Percentiles rank a stretch among this genome's conserved stretches.
Conservation (phyloP, 2,888 invertebrate genomes). For the Cephus pygmeus region DNA sequence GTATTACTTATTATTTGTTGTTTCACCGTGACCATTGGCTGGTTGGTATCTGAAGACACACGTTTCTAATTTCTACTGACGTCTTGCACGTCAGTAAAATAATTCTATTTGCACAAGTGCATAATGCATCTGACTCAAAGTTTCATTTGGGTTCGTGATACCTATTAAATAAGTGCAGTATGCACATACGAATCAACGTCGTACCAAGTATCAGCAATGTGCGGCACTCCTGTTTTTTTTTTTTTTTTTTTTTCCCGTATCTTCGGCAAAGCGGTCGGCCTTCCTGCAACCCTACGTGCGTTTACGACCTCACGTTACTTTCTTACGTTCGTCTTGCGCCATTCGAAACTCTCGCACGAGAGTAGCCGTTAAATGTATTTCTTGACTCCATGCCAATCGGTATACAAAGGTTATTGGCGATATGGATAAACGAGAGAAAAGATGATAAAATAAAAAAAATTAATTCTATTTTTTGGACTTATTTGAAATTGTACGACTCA, state of each 20-base stretch:
- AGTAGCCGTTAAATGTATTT: neutral
- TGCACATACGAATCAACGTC: neutral
- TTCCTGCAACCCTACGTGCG: slow-evolving; percentile 2
- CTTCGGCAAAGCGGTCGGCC: slow-evolving; percentile 4
- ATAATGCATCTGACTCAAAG: neutral
- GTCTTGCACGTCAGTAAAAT: neutral
- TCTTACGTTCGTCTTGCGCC: neutral
- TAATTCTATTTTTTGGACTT: neutral
- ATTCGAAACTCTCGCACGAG: neutral
- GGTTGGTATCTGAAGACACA: neutral
- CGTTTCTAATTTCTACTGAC: no score
- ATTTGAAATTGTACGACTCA: neutral
- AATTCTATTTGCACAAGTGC: neutral
- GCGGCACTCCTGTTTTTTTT: neutral
- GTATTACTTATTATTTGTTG: neutral
- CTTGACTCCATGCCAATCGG: neutral
- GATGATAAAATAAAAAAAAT: neutral
- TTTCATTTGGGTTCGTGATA: neutral
- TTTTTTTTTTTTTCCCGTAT: neutral
- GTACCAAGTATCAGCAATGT: neutral
- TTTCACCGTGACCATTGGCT: neutral
- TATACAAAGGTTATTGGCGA: neutral
- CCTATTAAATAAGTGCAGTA: neutral
- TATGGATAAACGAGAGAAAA: neutral
- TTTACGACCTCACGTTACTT: neutral